Conservation (phyloP, 1,140 invertebrate species). For the Latrodectus geometricus region DNA sequence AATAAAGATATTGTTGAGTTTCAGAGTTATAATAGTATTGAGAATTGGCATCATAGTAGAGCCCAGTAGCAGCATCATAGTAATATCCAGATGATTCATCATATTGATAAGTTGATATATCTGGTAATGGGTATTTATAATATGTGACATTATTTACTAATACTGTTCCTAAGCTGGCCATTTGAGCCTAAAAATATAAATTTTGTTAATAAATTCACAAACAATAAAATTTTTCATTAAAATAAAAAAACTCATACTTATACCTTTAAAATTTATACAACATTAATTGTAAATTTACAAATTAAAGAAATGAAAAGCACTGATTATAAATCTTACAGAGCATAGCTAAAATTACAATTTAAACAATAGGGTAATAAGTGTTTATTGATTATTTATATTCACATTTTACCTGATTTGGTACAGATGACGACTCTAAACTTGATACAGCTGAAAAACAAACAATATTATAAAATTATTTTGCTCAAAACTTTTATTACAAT, state of each 20-base stretch:
- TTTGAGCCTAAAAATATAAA: constrained; percentile 19
- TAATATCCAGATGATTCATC: constrained; percentile 97
- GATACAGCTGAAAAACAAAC: neutral
- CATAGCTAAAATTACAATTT: too few relatives aligned
- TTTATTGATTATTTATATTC: too few relatives aligned
- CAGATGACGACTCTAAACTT: neutral
- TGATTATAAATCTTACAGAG: too few relatives aligned
- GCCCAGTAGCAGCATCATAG: constrained; percentile 90
- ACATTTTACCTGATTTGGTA: constrained; percentile 38
- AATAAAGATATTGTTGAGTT: constrained; percentile 93
- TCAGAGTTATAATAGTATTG: constrained; percentile 89
- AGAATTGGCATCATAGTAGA: constrained; percentile 96
- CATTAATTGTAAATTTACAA: neutral
- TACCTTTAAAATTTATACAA: too few relatives aligned
- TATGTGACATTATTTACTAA: constrained; percentile 63
- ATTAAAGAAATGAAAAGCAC: neutral
- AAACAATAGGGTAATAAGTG: too few relatives aligned
- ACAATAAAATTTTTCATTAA: too few relatives aligned
- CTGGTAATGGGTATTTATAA: constrained; percentile 75
- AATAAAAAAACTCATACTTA: too few relatives aligned
- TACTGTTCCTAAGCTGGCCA: constrained; percentile 59
- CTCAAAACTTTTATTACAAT: neutral
- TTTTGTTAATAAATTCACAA: neutral
- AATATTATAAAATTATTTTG: neutral
- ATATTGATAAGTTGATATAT: constrained; percentile 91